Evolutionary conservation across 2,888 invertebrate species (phyloP).

Genomic region (Lepas anatifera): DNA sequence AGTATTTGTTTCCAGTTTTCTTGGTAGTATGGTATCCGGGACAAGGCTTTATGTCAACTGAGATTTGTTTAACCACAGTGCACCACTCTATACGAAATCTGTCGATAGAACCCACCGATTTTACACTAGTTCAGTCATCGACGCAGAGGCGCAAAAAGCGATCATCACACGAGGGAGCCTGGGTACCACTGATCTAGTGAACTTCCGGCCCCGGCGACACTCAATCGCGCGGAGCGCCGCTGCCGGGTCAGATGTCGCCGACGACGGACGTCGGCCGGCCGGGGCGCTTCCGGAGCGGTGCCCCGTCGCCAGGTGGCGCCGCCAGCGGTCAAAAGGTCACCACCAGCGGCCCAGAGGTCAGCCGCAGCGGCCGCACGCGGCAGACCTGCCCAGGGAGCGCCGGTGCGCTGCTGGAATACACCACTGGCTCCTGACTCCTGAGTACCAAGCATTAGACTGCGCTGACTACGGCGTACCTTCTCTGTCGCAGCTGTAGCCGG

Average conservation of each 20-base stretch:
- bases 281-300: not conserved
- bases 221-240: not conserved
- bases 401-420: not conserved
- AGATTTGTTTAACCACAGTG: no score
- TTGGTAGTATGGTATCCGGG: no score
- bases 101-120: no score
- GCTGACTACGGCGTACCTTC: no score
- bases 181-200: not conserved
- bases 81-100: no score
- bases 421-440: no score
- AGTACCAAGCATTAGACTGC: no score
- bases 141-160: no score
- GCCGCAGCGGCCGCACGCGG: not conserved
- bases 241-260: not conserved
- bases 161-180: not conserved
- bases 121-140: no score
- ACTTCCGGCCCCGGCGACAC: not conserved
- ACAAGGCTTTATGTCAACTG: no score
- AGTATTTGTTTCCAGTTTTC: no score
- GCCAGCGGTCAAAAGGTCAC: not conserved
- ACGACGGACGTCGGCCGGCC: not conserved
- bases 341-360: not conserved
- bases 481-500: no score
- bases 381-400: not conserved
- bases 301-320: conserved; percentile 1